Evolutionary conservation across 2,797 vertebrate species (phyloP).

Genomic region (Lepus townsendii): DNA sequence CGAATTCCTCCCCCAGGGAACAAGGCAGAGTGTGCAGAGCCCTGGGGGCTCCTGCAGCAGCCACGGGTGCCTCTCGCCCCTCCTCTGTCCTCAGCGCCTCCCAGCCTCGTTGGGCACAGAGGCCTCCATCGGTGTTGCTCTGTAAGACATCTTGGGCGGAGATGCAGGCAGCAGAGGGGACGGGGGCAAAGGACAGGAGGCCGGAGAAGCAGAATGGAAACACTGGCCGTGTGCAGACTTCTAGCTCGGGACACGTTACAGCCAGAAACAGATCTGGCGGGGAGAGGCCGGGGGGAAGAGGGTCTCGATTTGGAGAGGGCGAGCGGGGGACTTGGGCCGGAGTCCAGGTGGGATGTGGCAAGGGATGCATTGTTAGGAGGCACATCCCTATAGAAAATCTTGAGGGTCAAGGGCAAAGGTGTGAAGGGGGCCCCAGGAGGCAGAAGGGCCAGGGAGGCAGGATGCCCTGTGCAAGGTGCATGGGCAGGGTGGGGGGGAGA

Average conservation of each 20-base stretch:
- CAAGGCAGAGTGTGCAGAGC: no score
- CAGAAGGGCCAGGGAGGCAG: neutral
- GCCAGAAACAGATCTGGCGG: neutral
- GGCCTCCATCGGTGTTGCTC: neutral
- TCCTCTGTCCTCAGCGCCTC: neutral
- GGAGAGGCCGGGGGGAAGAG: neutral
- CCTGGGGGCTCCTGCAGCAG: neutral
- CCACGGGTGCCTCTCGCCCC: neutral
- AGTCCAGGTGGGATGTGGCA: neutral
- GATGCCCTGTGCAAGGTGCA: no score
- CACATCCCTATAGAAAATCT: neutral
- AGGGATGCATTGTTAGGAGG: neutral
- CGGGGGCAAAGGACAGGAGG: neutral
- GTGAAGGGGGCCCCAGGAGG: neutral
- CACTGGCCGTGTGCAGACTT: neutral
- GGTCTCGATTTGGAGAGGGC: neutral
- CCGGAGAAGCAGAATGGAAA: accelerated
- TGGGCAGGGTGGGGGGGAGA: neutral
- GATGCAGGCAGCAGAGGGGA: neutral
- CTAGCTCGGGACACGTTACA: neutral
- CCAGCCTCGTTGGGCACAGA: neutral
- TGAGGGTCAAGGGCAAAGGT: neutral
- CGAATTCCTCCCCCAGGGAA: neutral
- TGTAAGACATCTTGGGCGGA: neutral
- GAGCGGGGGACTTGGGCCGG: neutral